Base-by-base conservation (phyloP, 2,888 invertebrate genomes). In the Drosophila neotestacea region DNA sequence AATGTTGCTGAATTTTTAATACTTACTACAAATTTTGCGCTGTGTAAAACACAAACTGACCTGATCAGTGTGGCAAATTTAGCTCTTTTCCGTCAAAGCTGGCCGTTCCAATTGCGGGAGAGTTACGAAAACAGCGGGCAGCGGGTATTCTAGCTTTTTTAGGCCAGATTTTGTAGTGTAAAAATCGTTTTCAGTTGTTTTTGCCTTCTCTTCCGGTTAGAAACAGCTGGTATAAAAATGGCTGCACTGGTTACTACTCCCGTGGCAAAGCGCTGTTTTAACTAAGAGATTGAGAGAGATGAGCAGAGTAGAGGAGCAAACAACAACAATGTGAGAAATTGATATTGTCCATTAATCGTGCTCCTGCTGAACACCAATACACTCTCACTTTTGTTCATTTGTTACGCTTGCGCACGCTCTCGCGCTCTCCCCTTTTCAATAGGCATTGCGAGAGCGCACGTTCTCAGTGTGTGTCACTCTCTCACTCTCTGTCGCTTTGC, bases 341-440 rank as follows among this genome's bases (percentile, higher is more conserved):
- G 22, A 22, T 22, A 22, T 22, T 22, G 3, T 3, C 2, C 22
- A 22, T 22, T 22, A 22, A 22, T 22, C 22, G 22, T 39, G 41
- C 27, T 58, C 28, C 32, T 39, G 55, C 32, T 63, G 13, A n/a
- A 13, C 38, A 59, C 54, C 7, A 50, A 75, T 36, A 54, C 68
- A 78, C 75, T 68, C 74, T 78, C 69, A 73, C 79, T 77, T 77
- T 73, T 67, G 10, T 38, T 36, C 11, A 42, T 50, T 55, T 47
- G 75, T 28, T 59, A 48, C 79, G 76, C 76, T 79, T 75, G 79
- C 79, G 79, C 44, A 50, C 59, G 42, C 74, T 60, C 68, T 56
- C 36, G 52, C 22, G 58, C 39, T 22, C 47, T 36, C 13, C 47
- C 10, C 52, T 32, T 32, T 54, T 6, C 34, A 13, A 9, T 10